Base-by-base conservation (phyloP, 2,888 invertebrate species). In the Opisthograptis luteolata region DNA sequence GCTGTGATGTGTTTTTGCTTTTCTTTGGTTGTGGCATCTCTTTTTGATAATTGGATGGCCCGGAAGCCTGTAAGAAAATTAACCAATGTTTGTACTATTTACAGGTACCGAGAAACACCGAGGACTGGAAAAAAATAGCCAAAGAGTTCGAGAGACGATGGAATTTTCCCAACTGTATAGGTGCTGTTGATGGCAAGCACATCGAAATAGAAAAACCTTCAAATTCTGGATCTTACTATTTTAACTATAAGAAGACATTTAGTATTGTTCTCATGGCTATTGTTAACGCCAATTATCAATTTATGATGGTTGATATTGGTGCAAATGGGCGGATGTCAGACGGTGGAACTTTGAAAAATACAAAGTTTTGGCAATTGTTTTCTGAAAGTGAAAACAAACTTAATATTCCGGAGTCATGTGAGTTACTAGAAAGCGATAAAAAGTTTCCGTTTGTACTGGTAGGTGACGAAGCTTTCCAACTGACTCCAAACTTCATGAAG, bases 101-200 rank as follows among this genome's bases (percentile, higher is more conserved):
- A n/a, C n/a, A n/a, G n/a, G n/a, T n/a, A n/a, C n/a, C n/a, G n/a
- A n/a, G n/a, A n/a, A n/a, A n/a, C n/a, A n/a, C n/a, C 19, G 50
- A 35, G 31, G 22, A 28, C 10, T 45, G 45, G 36, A 41, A 30
- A 10, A 25, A 10, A 25, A 32, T 55, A 25, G 40, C 40, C 8
- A 28, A 10, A 44, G 19, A 51, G 27, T 71, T 65, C 58, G 47
- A 49, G 40, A 51, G 34, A 3, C 52, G 27, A 39, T 69, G 64
- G 62, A 65, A 70, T 39, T 66, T 64, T 57, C 59, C 62, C 24
- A 51, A 68, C 48, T 66, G 68, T 31, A 43, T 64, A 17, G 65
- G 63, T 5, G 58, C 57, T 17, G 55, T 50, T 25, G 50, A 55
- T 44, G 50, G 65, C 3, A 70, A 69, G 45, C 66, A 69, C 39